Conservation (phyloP, 2,888 invertebrate genomes). For the Andrena dorsata region DNA sequence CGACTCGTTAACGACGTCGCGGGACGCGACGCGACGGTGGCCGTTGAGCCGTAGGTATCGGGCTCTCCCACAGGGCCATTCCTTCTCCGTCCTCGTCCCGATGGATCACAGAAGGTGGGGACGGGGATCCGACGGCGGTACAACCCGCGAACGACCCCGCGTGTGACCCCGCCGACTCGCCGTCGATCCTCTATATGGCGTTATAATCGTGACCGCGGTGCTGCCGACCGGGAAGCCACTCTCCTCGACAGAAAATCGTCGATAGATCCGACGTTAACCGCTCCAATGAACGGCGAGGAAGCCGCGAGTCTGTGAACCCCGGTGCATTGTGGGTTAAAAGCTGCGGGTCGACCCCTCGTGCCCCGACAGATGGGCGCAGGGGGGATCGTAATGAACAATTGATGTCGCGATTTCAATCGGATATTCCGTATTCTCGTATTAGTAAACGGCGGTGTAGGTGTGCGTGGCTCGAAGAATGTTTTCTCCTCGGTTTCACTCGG, state of each 20-base stretch:
- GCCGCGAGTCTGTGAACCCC: not conserved
- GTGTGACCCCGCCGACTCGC: constrained; percentile 67
- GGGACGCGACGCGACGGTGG: constrained; percentile 60
- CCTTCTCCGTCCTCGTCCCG: constrained; percentile 35
- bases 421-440: constrained; percentile 33
- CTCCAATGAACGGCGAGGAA: constrained; percentile 8
- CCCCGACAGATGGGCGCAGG: constrained; percentile 11
- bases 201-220: constrained; percentile 70
- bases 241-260: constrained; percentile 54
- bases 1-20: constrained; percentile 71
- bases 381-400: constrained; percentile 47
- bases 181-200: constrained; percentile 70
- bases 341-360: constrained; percentile 21
- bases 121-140: constrained; percentile 44
- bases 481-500: constrained; percentile 38
- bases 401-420: constrained; percentile 58
- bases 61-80: constrained; percentile 61
- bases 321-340: constrained; percentile 42
- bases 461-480: constrained; percentile 23
- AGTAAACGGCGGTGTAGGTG: constrained; percentile 27
- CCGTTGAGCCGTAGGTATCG: constrained; percentile 58
- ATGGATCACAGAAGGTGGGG: constrained; percentile 27
- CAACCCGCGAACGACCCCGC: constrained; percentile 68
- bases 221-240: constrained; percentile 59
- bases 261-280: constrained; percentile 42